Evolutionary conservation across 2,113 vertebrate species (phyloP).

Genomic region (Eupsittula cactorum): DNA sequence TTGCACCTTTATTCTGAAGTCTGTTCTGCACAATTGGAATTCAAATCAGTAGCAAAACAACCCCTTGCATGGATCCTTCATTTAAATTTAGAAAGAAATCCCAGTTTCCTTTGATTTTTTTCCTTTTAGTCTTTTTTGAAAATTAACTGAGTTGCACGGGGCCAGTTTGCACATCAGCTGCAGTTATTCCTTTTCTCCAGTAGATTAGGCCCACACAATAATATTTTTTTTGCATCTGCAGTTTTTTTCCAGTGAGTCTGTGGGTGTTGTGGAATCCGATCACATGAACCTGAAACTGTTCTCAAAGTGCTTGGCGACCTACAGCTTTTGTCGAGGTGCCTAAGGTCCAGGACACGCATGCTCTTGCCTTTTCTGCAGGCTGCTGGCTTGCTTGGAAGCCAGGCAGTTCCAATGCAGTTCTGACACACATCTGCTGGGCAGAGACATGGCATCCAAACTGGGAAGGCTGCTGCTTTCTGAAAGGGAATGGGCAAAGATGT

Average conservation of each 20-base stretch:
- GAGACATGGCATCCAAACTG: background rate
- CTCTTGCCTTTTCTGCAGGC: background rate
- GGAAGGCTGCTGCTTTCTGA: background rate
- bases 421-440: background rate
- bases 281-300: background rate
- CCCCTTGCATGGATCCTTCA: background rate
- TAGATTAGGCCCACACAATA: background rate
- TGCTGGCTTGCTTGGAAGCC: background rate
- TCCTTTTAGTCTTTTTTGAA: background rate
- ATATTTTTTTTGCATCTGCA: background rate
- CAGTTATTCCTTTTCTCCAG: background rate
- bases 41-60: background rate
- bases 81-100: background rate
- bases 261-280: background rate
- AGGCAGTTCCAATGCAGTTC: background rate
- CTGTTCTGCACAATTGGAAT: background rate
- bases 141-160: background rate
- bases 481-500: background rate
- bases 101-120: background rate
- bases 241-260: background rate
- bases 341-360: accelerated
- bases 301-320: background rate
- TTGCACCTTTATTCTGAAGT: background rate
- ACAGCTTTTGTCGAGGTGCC: background rate
- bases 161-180: background rate